Conservation (phyloP, 2,888 invertebrate genomes). For the Cenopis cana region DNA sequence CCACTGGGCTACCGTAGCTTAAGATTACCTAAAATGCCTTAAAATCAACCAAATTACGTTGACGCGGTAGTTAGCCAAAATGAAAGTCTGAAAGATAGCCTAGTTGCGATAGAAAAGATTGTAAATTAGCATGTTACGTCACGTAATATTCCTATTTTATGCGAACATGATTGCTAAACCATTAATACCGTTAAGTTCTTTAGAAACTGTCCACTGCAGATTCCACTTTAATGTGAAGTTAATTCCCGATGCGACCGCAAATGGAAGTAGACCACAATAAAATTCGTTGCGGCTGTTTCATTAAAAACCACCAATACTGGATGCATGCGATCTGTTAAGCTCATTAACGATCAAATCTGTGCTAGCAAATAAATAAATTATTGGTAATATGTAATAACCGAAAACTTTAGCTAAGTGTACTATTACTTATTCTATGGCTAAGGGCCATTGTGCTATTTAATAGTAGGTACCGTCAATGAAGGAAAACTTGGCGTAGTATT, state of each 20-base stretch:
- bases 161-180: constrained; percentile 6
- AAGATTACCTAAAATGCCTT: too few species aligned
- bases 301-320: constrained; percentile 71
- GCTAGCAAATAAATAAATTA: not conserved
- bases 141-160: not conserved
- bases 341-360: constrained; percentile 47
- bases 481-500: too few species aligned
- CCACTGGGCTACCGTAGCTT: too few species aligned
- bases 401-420: too few species aligned
- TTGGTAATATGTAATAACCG: too few species aligned
- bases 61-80: not conserved
- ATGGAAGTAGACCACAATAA: constrained; percentile 67
- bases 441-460: too few species aligned
- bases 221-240: constrained; percentile 30
- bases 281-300: constrained; percentile 71
- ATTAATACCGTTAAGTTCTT: constrained; percentile 14
- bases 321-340: constrained; percentile 62
- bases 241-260: constrained; percentile 63
- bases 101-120: constrained; percentile 4
- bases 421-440: too few species aligned
- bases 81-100: not conserved
- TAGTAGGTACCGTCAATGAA: too few species aligned
- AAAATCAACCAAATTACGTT: constrained; percentile 11
- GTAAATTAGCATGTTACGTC: not conserved
- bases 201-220: not conserved